Evolutionary conservation across 2,888 invertebrate species (phyloP), one percentile per base, ranked within the genome.

Genomic region (Leptopilina drosophilae): DNA sequence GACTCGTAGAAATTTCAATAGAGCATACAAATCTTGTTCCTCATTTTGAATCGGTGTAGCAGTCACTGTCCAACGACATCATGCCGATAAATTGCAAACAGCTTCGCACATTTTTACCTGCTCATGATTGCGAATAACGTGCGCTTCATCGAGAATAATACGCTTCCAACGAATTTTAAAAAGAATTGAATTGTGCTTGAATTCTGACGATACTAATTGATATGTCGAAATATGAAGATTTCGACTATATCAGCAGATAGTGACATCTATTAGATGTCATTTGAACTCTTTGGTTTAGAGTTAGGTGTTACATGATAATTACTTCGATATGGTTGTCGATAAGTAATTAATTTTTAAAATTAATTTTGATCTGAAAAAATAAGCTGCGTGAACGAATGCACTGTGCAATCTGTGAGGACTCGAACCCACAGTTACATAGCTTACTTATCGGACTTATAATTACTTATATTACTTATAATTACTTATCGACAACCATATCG

Each of bases 41-140:
- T 97, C 96, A 91, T 99, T 99, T 89, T 99, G 99, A 64, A 99
- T 96, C 0, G 99, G 99, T 0, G 98, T 98, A 42, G 99, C 99
- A 0, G 98, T 98, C 26, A 99, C 93, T 0, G 95, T 96, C 97
- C 97, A 98, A 12, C 97, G 94, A 92, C 93, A 7, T 0, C 66
- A 65, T 0, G 94, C 95, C 0, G 90, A 86, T 67, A 98, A 91
- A 2, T 92, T 92, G 89, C 95, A 96, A 8, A 95, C 96, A 0
- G 96, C 96, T 81, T 93, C 89, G 0, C 97, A 95, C 0, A 95
- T 96, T 95, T 83, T 94, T 93, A 9, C 96, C 94, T 92, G 97
- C 91, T 98, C 97, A 90, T 96, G 94, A 93, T 99, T 99, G 85
- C 98, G 95, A 9, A 99, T 96, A 64, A 95, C 94, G 92, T 99